These are phyloP conservation scores for Psylliodes chrysocephalus DNA, from an alignment of 2,888 invertebrate species.

Conservation along the genomic window DNA sequence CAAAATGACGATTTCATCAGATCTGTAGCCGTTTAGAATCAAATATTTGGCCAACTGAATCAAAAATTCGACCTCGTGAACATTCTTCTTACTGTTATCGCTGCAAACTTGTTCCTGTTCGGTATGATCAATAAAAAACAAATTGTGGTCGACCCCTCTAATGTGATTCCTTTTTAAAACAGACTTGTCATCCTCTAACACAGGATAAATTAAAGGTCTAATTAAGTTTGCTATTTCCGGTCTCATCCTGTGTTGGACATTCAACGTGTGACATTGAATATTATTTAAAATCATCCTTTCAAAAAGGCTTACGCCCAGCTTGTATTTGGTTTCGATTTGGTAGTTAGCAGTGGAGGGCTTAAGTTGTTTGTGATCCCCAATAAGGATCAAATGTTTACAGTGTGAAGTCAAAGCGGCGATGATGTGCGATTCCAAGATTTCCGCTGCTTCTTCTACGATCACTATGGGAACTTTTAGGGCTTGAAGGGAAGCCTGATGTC, in stretches of 20 bases:
- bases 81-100: slow-evolving; percentile 72
- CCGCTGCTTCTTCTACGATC: slow-evolving; percentile 89
- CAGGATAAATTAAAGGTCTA: slow-evolving; percentile 73
- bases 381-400: slow-evolving; percentile 86
- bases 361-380: slow-evolving; percentile 68
- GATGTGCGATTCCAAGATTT: slow-evolving; percentile 88
- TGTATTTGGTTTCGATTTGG: slow-evolving; percentile 68
- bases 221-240: slow-evolving; percentile 71
- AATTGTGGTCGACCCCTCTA: slow-evolving; percentile 69
- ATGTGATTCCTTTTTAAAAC: slow-evolving; percentile 70
- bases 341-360: slow-evolving; percentile 76
- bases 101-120: slow-evolving; percentile 68
- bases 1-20: slow-evolving; percentile 77
- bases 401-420: slow-evolving; percentile 70
- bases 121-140: slow-evolving; percentile 77
- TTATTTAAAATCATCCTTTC: slow-evolving; percentile 79
- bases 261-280: slow-evolving; percentile 58
- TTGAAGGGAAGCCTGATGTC: slow-evolving; percentile 71
- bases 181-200: slow-evolving; percentile 69
- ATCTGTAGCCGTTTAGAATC: slow-evolving; percentile 69
- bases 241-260: slow-evolving; percentile 82
- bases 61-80: slow-evolving; percentile 73
- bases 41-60: slow-evolving; percentile 72
- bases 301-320: slow-evolving; percentile 74
- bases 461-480: slow-evolving; percentile 74